Conservation (phyloP, 2,113 vertebrate species). For the Elephantulus edwardii region DNA sequence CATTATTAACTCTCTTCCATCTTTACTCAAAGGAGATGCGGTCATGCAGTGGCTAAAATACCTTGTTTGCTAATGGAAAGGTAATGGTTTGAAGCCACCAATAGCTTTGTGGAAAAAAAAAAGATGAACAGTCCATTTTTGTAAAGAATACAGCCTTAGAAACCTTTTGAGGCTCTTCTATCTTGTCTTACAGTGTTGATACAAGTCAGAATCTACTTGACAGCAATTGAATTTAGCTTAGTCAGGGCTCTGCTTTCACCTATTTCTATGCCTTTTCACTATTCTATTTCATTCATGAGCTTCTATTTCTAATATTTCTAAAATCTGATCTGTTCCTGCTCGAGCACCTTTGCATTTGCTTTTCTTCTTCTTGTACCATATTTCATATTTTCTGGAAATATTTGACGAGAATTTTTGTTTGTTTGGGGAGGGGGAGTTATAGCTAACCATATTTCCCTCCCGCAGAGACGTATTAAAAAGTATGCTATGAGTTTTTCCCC, state of each 20-base stretch:
- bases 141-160: background rate
- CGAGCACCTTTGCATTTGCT: background rate
- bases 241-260: background rate
- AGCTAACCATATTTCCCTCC: background rate
- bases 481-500: background rate
- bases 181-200: background rate
- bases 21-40: background rate
- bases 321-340: background rate
- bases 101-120: background rate
- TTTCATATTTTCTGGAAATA: background rate
- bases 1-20: accelerated
- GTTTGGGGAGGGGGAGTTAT: too few relatives aligned
- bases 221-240: background rate
- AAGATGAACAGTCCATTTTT: too few relatives aligned
- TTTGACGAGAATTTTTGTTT: too few relatives aligned
- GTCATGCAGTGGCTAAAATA: background rate
- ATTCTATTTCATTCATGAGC: background rate
- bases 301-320: background rate
- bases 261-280: accelerated
- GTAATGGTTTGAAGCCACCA: background rate
- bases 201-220: background rate
- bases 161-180: background rate
- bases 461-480: background rate
- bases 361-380: background rate
- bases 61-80: background rate